phyloP scores from a whole-genome alignment of 2,113 vertebrate genomes.

The Cyphomyrus plagiostoma region DNA sequence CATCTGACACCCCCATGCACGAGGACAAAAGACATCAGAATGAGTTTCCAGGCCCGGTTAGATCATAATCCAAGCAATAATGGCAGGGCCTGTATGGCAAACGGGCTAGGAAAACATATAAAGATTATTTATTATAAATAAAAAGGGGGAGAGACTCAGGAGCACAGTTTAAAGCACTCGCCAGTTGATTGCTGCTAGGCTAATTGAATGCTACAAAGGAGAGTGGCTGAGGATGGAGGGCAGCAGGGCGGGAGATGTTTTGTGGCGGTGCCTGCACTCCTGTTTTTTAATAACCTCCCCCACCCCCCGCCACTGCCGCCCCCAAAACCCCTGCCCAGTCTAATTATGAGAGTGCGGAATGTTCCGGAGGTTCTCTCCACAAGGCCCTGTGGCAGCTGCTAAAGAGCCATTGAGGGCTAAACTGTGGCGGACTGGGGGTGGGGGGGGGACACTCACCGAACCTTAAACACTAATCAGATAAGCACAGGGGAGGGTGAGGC shows the following conservation, averaged over 20 bases:
- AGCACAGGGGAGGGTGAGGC: constrained; percentile 16
- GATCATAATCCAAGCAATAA: constrained; percentile 7
- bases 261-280: constrained; percentile 16
- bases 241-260: constrained; percentile 14
- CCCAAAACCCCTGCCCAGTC: constrained; percentile 56
- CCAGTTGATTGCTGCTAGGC: neutral
- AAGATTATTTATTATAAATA: constrained; percentile 3
- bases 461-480: constrained; percentile 61
- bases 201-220: constrained; percentile 14
- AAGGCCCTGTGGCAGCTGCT: constrained; percentile 51
- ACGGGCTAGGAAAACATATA: neutral
- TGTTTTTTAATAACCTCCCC: neutral
- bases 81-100: neutral
- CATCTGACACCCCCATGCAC: neutral
- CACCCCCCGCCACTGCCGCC: neutral
- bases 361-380: constrained; percentile 55
- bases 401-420: constrained; percentile 56
- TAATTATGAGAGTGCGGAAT: constrained; percentile 66
- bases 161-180: neutral
- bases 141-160: neutral
- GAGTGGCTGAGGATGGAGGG: neutral
- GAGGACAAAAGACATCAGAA: neutral
- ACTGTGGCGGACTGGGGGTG: constrained; percentile 49
- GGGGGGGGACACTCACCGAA: constrained; percentile 50
- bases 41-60: neutral